Evolutionary conservation across 2,888 invertebrate species (phyloP).

Genomic region (Gastracanthus pulcherrimus): DNA sequence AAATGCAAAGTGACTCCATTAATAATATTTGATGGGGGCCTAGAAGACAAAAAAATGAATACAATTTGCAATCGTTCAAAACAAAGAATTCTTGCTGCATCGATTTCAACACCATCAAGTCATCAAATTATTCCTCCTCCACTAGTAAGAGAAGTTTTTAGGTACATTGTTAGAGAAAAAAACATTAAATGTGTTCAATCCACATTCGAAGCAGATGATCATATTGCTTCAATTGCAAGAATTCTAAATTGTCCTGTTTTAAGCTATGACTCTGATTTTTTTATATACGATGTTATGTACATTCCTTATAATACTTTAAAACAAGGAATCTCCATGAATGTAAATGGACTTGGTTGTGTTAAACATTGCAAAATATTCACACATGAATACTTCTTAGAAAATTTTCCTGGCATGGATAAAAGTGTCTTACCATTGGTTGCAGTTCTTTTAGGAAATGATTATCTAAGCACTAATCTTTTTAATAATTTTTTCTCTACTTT

Average conservation of each 20-base stretch:
- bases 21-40: constrained; percentile 90
- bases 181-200: constrained; percentile 85
- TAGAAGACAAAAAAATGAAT: constrained; percentile 85
- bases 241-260: constrained; percentile 90
- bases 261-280: constrained; percentile 97
- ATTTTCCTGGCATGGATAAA: constrained; percentile 83
- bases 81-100: background rate
- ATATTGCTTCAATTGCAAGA: constrained; percentile 89
- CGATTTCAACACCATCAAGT: background rate
- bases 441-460: constrained; percentile 93
- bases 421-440: constrained; percentile 88
- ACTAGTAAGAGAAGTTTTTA: constrained; percentile 86
- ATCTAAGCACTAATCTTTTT: constrained; percentile 84
- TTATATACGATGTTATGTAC: constrained; percentile 89
- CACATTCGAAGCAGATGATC: constrained; percentile 93
- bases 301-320: constrained; percentile 87
- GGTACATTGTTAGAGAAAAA: constrained; percentile 83
- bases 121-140: constrained; percentile 80
- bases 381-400: constrained; percentile 83
- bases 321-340: constrained; percentile 72
- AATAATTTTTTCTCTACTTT: constrained; percentile 84
- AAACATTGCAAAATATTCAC: constrained; percentile 86
- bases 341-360: constrained; percentile 70
- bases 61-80: constrained; percentile 77
- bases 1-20: constrained; percentile 86